Evolutionary conservation across 2,797 vertebrate species (phyloP).

Genomic region (Hoplostethus mediterraneus): DNA sequence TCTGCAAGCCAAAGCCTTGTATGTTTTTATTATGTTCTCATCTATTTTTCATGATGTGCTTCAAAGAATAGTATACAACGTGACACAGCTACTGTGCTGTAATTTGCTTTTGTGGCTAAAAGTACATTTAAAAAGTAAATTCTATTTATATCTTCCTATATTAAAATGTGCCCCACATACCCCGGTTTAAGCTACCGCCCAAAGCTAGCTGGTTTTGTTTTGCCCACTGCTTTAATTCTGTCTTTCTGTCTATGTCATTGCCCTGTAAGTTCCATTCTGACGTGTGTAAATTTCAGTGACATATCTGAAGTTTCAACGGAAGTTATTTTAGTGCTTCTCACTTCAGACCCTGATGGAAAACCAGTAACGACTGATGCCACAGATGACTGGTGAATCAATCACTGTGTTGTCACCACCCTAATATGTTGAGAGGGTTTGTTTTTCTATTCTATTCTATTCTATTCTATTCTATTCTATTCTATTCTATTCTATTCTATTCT

Average conservation of each 20-base stretch:
- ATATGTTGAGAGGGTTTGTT: not conserved
- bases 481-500: not conserved
- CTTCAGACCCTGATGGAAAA: constrained; percentile 9
- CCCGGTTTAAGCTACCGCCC: too few species aligned
- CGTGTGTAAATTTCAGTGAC: not conserved
- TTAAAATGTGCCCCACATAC: not conserved
- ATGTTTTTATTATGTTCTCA: too few species aligned
- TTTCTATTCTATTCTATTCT: constrained; percentile 12
- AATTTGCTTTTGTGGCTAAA: too few species aligned
- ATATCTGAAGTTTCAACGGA: constrained; percentile 6
- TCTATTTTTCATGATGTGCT: too few species aligned
- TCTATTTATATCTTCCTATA: not conserved
- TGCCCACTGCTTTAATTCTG: constrained; percentile 5
- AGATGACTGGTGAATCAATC: not conserved
- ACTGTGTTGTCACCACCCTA: too few species aligned
- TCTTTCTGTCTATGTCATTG: not conserved
- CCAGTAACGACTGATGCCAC: constrained; percentile 4
- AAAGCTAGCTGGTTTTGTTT: not conserved
- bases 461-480: not conserved
- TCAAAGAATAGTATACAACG: too few species aligned
- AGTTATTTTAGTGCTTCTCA: not conserved
- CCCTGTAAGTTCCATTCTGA: not conserved
- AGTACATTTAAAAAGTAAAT: too few species aligned
- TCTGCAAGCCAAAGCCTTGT: too few species aligned
- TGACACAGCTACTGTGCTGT: too few species aligned